phyloP scores from a whole-genome alignment of 1,140 invertebrate species.

The Proctacanthus coquilletti region DNA sequence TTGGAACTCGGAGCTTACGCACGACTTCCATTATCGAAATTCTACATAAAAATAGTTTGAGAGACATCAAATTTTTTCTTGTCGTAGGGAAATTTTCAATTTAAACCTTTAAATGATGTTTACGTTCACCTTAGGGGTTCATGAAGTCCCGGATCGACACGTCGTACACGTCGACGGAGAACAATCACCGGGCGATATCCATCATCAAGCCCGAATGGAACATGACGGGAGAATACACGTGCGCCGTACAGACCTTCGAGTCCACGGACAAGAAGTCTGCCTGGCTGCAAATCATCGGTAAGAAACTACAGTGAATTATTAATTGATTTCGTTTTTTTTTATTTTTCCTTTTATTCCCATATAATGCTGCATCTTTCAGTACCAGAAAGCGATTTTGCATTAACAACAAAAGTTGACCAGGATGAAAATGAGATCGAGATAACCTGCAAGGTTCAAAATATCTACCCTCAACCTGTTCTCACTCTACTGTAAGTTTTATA shows the following conservation, averaged over 20 bases:
- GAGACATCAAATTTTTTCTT: too few species aligned
- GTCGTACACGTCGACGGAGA: slow-evolving; percentile 19
- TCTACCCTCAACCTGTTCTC: slow-evolving; percentile 23
- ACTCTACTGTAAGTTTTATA: slow-evolving; percentile 24
- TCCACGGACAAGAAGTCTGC: slow-evolving; percentile 29
- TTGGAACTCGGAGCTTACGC: too few species aligned
- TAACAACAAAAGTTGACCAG: slow-evolving; percentile 20
- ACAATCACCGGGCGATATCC: slow-evolving; percentile 27
- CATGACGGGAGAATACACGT: slow-evolving; percentile 30
- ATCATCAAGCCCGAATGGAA: slow-evolving; percentile 30
- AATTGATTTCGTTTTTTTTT: slow-evolving; percentile 1
- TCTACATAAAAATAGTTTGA: too few species aligned
- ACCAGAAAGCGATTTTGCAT: slow-evolving; percentile 29
- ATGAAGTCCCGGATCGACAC: slow-evolving; percentile 30
- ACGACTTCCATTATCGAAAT: too few species aligned
- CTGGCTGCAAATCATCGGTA: slow-evolving; percentile 30
- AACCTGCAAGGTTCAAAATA: slow-evolving; percentile 27
- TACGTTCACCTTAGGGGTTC: slow-evolving; percentile 25
- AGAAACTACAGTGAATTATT: slow-evolving; percentile 6
- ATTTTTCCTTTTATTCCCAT: slow-evolving; percentile 2
- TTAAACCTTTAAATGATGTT: too few species aligned
- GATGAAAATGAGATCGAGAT: slow-evolving; percentile 22
- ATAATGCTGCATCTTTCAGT: too few species aligned
- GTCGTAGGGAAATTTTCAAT: too few species aligned
- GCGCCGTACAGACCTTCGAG: slow-evolving; percentile 28